Conservation (phyloP, 2,888 invertebrate species). For the Sarcophaga caerulescens region DNA sequence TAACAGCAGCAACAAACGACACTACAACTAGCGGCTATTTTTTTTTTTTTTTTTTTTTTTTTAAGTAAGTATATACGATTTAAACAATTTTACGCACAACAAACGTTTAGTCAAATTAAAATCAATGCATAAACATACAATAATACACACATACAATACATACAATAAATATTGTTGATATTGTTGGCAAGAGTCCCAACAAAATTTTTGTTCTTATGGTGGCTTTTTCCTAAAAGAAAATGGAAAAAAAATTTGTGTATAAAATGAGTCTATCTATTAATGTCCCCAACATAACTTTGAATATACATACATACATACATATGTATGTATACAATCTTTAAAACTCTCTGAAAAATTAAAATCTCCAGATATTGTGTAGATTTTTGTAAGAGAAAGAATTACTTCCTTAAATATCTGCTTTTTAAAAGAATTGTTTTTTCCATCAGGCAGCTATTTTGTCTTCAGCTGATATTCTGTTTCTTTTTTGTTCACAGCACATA, state of each 20-base stretch:
- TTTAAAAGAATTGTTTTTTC: too few relatives aligned
- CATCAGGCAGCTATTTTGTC: too few relatives aligned
- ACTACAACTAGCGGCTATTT: not conserved
- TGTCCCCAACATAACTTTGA: not conserved
- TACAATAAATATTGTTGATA: not conserved
- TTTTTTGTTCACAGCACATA: not conserved
- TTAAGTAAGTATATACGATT: constrained; percentile 5
- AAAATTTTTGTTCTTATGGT: constrained; percentile 7
- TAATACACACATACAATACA: not conserved
- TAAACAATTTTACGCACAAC: constrained; percentile 27
- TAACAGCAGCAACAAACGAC: not conserved
- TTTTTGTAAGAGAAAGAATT: too few relatives aligned
- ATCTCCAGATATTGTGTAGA: too few relatives aligned
- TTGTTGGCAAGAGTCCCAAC: constrained; percentile 39
- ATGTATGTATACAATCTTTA: not conserved
- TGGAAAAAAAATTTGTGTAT: not conserved
- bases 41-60: constrained; percentile 1
- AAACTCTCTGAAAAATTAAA: too few relatives aligned
- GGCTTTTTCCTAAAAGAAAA: constrained; percentile 28
- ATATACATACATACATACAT: too few relatives aligned
- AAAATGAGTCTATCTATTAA: constrained; percentile 4
- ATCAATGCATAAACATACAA: not conserved
- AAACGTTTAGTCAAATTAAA: not conserved
- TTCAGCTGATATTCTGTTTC: too few relatives aligned
- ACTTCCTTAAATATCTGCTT: too few relatives aligned